Evolutionary conservation across 2,888 invertebrate genomes (phyloP).

Genomic region (Calameuta pallipes): DNA sequence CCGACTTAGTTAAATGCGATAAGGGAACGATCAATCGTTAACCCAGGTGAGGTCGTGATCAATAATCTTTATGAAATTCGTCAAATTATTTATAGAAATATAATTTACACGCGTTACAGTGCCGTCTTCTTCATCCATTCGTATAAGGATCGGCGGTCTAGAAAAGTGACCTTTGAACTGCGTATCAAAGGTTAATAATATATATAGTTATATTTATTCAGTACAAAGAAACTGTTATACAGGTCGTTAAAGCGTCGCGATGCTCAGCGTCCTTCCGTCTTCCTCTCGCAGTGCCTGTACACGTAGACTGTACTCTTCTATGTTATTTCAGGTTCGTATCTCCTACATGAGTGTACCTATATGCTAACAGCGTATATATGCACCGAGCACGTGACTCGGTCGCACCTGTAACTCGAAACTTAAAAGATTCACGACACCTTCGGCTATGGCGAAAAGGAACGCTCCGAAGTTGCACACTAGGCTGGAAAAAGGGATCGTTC

Average conservation of each 20-base stretch:
- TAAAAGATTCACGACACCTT: not conserved
- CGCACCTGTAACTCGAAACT: not conserved
- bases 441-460: not conserved
- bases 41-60: not conserved
- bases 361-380: not conserved
- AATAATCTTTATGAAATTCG: not conserved
- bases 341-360: not conserved
- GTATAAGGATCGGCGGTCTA: not conserved
- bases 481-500: not conserved
- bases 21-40: not conserved
- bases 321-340: not conserved
- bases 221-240: not conserved
- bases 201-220: not conserved
- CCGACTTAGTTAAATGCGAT: no score
- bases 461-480: not conserved
- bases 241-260: not conserved
- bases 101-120: not conserved
- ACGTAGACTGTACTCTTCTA: not conserved
- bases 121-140: not conserved
- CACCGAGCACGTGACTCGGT: not conserved
- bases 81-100: not conserved
- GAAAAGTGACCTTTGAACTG: not conserved
- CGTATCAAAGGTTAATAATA: not conserved
- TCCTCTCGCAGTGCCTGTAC: not conserved
- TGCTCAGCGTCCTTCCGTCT: not conserved